phyloP scores from a whole-genome alignment of 1,140 invertebrate species.

The Coelopa frigida region DNA sequence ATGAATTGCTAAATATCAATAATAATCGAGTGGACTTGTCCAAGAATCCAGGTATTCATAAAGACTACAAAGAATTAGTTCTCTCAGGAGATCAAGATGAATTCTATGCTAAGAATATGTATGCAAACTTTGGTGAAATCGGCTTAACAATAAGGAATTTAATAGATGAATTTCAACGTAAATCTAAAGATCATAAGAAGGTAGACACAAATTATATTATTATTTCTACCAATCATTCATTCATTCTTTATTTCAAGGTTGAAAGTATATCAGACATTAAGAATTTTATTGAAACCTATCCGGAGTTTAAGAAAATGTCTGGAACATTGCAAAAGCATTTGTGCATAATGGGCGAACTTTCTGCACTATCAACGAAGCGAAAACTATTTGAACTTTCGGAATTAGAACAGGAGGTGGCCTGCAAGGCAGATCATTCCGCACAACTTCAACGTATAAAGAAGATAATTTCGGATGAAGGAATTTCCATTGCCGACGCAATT shows the following conservation, averaged over 20 bases:
- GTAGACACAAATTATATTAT: neutral
- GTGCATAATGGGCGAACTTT: slow-evolving; percentile 91
- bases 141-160: slow-evolving; percentile 93
- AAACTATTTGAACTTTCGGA: slow-evolving; percentile 89
- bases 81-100: slow-evolving; percentile 93
- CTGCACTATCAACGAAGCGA: slow-evolving; percentile 69
- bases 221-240: neutral
- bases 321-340: slow-evolving; percentile 97
- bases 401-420: slow-evolving; percentile 92
- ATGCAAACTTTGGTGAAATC: slow-evolving; percentile 96
- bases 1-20: slow-evolving; percentile 89
- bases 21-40: slow-evolving; percentile 93
- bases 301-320: slow-evolving; percentile 98
- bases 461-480: slow-evolving; percentile 61
- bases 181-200: slow-evolving; percentile 93
- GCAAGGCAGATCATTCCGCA: slow-evolving; percentile 84
- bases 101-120: slow-evolving; percentile 95
- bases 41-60: slow-evolving; percentile 70
- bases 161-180: slow-evolving; percentile 96
- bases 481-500: slow-evolving; percentile 72
- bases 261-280: slow-evolving; percentile 99
- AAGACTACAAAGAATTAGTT: slow-evolving; percentile 89
- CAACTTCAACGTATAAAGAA: slow-evolving; percentile 73
- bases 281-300: slow-evolving; percentile 96
- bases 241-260: too few relatives aligned